These are phyloP conservation scores for Epinephelus malabaricus DNA, from an alignment of 2,797 vertebrate species.

Conservation along the genomic window DNA sequence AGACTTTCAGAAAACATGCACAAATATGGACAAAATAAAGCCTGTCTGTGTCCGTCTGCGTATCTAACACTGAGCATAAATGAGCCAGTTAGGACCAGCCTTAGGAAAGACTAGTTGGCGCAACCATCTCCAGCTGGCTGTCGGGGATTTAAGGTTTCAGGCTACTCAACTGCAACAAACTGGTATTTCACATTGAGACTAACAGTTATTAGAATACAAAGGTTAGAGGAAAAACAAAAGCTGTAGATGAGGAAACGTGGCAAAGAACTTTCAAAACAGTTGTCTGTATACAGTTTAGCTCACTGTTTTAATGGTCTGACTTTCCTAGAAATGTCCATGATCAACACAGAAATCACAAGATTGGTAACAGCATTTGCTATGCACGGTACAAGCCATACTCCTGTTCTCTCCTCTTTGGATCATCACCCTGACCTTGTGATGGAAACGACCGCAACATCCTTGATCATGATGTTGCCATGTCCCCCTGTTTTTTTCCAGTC, in stretches of 20 bases:
- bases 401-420: not conserved
- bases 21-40: too few species aligned
- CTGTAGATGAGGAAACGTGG: slow-evolving; percentile 34
- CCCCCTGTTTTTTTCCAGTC: slow-evolving; percentile 9
- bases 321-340: slow-evolving; percentile 26
- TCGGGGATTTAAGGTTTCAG: slow-evolving; percentile 60
- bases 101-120: too few species aligned
- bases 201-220: slow-evolving; percentile 40
- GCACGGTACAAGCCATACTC: not conserved
- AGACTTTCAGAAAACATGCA: too few species aligned
- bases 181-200: slow-evolving; percentile 35
- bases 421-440: slow-evolving; percentile 41
- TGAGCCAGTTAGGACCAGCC: too few species aligned
- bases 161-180: slow-evolving; percentile 61
- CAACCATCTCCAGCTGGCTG: slow-evolving; percentile 34
- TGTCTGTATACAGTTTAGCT: not conserved
- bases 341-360: slow-evolving; percentile 20
- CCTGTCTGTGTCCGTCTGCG: too few species aligned
- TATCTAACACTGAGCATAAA: too few species aligned
- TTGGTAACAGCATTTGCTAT: slow-evolving; percentile 7
- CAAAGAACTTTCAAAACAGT: slow-evolving; percentile 9
- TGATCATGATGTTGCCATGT: slow-evolving; percentile 26
- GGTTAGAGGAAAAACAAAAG: too few species aligned
- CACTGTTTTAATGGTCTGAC: slow-evolving; percentile 23
- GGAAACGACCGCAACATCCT: slow-evolving; percentile 47